Percentiles rank a stretch among this genome's conserved stretches.
These are phyloP conservation scores for Chymomyza fuscimana DNA, from an alignment of 2,888 invertebrate species.

Conservation along the genomic window DNA sequence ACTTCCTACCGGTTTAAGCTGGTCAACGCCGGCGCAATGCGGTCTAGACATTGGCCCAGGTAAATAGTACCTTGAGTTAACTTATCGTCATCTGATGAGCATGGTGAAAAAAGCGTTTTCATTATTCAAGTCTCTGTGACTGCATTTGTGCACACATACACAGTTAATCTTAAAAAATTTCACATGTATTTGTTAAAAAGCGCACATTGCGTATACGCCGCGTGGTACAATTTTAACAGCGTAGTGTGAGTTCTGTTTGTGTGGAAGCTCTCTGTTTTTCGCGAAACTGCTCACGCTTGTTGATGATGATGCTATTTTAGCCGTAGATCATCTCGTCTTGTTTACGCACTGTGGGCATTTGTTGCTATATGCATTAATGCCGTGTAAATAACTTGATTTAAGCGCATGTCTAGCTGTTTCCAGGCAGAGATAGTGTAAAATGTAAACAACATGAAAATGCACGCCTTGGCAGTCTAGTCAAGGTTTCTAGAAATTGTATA, in stretches of 20 bases:
- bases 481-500: too few species aligned
- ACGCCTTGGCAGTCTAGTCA: too few species aligned
- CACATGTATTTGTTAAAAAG: conserved; percentile 61
- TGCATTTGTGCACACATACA: conserved; percentile 13
- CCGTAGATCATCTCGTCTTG: conserved; percentile 41
- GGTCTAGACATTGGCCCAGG: conserved; percentile 46
- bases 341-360: neutral
- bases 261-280: neutral
- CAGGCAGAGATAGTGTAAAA: neutral
- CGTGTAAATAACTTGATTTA: conserved; percentile 60
- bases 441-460: too few species aligned
- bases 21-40: conserved; percentile 49
- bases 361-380: neutral
- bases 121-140: conserved; percentile 43
- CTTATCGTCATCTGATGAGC: conserved; percentile 50
- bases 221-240: conserved; percentile 60
- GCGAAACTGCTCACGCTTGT: conserved; percentile 14
- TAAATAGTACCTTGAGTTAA: conserved; percentile 13
- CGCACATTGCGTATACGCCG: conserved; percentile 60
- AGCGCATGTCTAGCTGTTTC: conserved; percentile 48
- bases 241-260: conserved; percentile 36
- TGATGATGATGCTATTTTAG: conserved; percentile 29
- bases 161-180: conserved; percentile 34
- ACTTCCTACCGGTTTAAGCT: conserved; percentile 50
- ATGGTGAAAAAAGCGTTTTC: conserved; percentile 41